Base-by-base conservation (phyloP, 2,888 invertebrate genomes). In the Cryptophagus acutangulus region DNA sequence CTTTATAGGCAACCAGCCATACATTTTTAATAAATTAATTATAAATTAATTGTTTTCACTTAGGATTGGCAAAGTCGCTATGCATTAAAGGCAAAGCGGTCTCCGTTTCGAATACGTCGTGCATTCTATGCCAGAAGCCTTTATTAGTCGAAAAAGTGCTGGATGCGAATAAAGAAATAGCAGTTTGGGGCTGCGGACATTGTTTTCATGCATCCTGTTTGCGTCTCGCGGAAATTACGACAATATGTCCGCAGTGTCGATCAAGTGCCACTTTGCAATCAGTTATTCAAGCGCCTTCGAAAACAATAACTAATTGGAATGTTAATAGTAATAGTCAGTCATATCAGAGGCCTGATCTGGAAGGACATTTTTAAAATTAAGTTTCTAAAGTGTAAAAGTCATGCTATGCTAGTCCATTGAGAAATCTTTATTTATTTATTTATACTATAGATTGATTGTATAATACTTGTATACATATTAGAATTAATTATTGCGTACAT, bases 121-220 rank as follows among this genome's bases (percentile, higher is more conserved):
- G 70, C 41, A 58, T 49, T 16, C 50, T 68, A 26, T 70, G 70
- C 45, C 65, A 65, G 42, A 61, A 59, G 45, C 50, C 64, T 10
- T 45, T 69, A 12, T 43, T 56, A 17, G 49, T 45, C 20, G 33
- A 49, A 17, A 55, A 52, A 28, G 56, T 55, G 40, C 47, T 56
- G 5, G 53, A 57, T 5, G 55, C 50, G 2, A 58, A 58, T 4
- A 54, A 59, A 39, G 46, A 48, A 14, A 56, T 64, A 33, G 54
- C 58, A 3, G 56, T 68, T 9, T 70, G 65, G 63, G 63, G 65
- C 31, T 70, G 70, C 45, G 67, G 69, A 2, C 70, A 69, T 47
- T 55, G 57, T 38, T 70, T 65, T 47, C 70, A 70, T 45, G 45
- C 46, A 12, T 38, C 49, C 3, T 63, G 64, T 50, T 16, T 59